Evolutionary conservation across 2,113 vertebrate species (phyloP).

Genomic region (Triplophysa rosa): DNA sequence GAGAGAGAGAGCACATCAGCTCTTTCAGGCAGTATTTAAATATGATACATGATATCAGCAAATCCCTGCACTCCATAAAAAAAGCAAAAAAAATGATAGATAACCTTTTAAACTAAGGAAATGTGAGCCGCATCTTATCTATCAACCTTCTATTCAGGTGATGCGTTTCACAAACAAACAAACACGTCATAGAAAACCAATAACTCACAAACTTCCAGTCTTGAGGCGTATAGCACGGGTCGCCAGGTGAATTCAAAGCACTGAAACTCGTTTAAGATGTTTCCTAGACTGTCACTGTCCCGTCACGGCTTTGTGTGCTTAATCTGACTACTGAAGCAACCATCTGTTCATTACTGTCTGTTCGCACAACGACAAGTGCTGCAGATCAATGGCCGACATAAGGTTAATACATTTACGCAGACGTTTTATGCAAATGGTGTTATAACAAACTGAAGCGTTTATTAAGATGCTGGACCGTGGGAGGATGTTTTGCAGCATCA

Average conservation of each 20-base stretch:
- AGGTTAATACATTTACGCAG: conserved; percentile 9
- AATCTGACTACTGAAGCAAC: conserved; percentile 79
- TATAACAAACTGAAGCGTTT: not conserved
- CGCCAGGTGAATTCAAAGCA: conserved; percentile 13
- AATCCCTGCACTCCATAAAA: not conserved
- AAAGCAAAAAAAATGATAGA: not conserved
- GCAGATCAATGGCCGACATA: conserved; percentile 7
- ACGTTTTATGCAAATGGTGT: conserved; percentile 15
- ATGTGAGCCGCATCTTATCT: not conserved
- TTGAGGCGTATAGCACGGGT: not conserved
- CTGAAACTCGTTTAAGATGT: conserved; percentile 13
- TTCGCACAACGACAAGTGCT: conserved; percentile 12
- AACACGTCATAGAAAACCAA: not conserved
- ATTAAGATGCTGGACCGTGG: not conserved
- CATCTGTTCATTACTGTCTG: conserved; percentile 74
- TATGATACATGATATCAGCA: conserved; percentile 7
- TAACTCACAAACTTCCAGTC: conserved; percentile 16
- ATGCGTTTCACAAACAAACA: not conserved
- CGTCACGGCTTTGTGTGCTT: conserved; percentile 73
- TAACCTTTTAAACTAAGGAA: not conserved
- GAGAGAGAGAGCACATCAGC: conserved; percentile 22
- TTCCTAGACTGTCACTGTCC: conserved; percentile 32
- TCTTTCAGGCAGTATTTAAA: conserved; percentile 1
- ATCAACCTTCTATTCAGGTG: not conserved
- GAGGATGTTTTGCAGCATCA: conserved; percentile 32